phyloP scores from a whole-genome alignment of 1,140 invertebrate genomes.

The Brachionus koreanus region DNA sequence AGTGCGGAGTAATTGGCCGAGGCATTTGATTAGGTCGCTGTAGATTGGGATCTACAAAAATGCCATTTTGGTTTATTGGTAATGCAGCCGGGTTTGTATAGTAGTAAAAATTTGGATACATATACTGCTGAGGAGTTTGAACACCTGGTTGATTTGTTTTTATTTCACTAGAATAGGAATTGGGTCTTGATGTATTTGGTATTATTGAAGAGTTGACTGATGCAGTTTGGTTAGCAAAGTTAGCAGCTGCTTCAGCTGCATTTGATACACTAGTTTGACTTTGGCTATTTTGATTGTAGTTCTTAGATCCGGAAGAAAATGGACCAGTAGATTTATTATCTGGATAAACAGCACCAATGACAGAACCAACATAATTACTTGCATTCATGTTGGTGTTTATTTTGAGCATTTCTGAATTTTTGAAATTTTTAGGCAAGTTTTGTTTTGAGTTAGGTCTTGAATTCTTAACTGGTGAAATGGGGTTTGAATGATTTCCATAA shows the following conservation, averaged over 20 bases:
- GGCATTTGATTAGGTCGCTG: background rate
- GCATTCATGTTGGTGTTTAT: conserved; percentile 18
- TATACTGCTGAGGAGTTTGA: background rate
- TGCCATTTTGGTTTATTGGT: background rate
- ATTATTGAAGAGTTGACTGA: conserved; percentile 3
- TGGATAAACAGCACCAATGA: background rate
- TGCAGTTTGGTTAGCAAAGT: conserved; percentile 22
- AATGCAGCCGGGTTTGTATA: conserved; percentile 17
- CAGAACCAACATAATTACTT: conserved; percentile 23
- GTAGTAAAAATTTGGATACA: conserved; percentile 29
- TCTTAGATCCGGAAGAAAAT: conserved; percentile 15
- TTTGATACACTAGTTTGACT: background rate
- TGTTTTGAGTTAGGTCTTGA: background rate
- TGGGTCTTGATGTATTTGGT: background rate
- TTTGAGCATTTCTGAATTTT: conserved; percentile 4
- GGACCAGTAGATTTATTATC: background rate
- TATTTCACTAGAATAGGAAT: background rate
- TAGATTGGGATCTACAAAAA: background rate
- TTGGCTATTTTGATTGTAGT: conserved; percentile 21
- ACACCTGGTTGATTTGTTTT: background rate
- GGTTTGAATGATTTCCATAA: conserved; percentile 14
- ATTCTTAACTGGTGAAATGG: background rate
- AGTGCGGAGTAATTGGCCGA: background rate
- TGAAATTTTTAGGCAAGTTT: background rate
- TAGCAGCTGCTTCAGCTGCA: background rate